Conservation (phyloP, 2,888 invertebrate genomes). For the Erebia palarica region DNA sequence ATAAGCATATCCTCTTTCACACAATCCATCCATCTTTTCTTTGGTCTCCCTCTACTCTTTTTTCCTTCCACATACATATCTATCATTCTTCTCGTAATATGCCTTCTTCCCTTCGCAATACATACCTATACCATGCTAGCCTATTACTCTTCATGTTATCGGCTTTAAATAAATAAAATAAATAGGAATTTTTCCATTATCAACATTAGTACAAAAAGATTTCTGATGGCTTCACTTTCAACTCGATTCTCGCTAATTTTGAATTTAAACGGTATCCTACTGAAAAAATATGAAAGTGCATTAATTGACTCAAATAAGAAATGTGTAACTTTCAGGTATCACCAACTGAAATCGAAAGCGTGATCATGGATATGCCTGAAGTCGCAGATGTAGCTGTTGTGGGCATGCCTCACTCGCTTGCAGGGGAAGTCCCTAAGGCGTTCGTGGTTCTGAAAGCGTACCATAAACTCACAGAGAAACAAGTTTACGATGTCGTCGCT, state of each 20-base stretch:
- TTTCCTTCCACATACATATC: too few relatives aligned
- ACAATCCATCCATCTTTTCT: too few relatives aligned
- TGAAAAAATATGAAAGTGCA: not conserved
- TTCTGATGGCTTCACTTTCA: too few relatives aligned
- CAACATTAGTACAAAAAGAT: not conserved
- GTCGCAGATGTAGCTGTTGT: slow-evolving; percentile 91
- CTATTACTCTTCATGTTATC: too few relatives aligned
- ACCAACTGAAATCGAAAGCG: slow-evolving; percentile 91
- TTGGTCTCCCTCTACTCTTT: too few relatives aligned
- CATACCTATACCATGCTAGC: too few relatives aligned
- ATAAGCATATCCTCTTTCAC: too few relatives aligned
- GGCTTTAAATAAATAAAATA: too few relatives aligned
- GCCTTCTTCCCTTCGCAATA: too few relatives aligned
- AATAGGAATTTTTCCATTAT: not conserved
- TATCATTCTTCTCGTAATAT: too few relatives aligned
- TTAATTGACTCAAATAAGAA: not conserved
- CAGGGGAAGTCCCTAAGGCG: slow-evolving; percentile 89
- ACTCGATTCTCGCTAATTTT: not conserved
- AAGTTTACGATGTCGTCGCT: slow-evolving; percentile 81
- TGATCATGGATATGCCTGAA: slow-evolving; percentile 87
- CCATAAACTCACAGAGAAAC: slow-evolving; percentile 79
- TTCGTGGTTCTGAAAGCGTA: slow-evolving; percentile 85
- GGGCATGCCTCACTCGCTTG: slow-evolving; percentile 86
- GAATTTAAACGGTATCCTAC: not conserved
- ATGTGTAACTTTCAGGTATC: slow-evolving; percentile 83